Percentiles rank a stretch among this genome's conserved stretches.
Evolutionary conservation across 2,888 invertebrate genomes (phyloP).

Genomic region (Watsonalla binaria): DNA sequence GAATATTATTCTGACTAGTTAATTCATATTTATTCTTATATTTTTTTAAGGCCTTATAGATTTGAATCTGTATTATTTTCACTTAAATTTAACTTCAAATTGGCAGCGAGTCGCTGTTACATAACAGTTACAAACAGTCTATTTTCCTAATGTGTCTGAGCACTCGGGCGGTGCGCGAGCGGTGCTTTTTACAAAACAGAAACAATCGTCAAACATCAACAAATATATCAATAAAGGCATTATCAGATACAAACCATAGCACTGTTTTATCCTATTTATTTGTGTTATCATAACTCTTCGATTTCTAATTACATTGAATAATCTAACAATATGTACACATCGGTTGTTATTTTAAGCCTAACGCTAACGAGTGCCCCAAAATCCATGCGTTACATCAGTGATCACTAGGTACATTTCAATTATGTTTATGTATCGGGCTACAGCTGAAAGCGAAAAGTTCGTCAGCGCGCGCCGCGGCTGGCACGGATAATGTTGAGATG

Average conservation of each 20-base stretch:
- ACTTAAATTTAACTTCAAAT: background rate
- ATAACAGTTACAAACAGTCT: conserved; percentile 48
- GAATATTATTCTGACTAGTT: too few species aligned
- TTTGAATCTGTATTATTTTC: too few species aligned
- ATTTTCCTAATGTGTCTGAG: conserved; percentile 62
- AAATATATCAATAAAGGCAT: conserved; percentile 48
- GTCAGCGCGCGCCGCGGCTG: conserved; percentile 36
- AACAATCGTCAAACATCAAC: conserved; percentile 57
- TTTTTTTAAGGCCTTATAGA: too few species aligned
- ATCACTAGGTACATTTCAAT: background rate
- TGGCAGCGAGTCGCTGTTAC: conserved; percentile 11
- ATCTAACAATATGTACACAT: too few species aligned
- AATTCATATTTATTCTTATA: too few species aligned
- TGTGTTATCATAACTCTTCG: conserved; percentile 38
- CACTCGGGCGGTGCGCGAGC: conserved; percentile 41
- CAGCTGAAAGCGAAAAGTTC: conserved; percentile 35
- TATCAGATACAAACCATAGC: conserved; percentile 38
- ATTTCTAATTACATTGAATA: conserved; percentile 32
- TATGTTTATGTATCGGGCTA: background rate
- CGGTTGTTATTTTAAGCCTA: background rate
- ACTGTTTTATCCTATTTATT: conserved; percentile 46
- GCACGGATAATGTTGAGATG: conserved; percentile 57
- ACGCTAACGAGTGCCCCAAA: background rate
- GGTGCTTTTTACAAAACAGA: conserved; percentile 60
- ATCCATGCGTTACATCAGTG: background rate